Evolutionary conservation across 2,888 invertebrate genomes (phyloP).

Genomic region (Macrosoma leucophasiata): DNA sequence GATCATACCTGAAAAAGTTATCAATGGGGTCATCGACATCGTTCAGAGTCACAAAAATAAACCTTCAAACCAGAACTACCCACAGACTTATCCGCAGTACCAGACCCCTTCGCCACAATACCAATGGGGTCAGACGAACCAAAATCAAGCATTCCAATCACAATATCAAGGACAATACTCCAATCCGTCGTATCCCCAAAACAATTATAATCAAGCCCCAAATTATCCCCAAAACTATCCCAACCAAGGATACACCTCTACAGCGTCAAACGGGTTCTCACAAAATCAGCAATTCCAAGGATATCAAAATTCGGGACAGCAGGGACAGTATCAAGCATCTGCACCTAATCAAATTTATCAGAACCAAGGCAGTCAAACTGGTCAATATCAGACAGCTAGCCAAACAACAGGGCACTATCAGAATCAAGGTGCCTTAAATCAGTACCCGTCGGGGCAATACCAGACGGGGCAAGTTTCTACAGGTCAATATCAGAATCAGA

Average conservation of each 20-base stretch:
- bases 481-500: slow-evolving; percentile 2
- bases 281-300: slow-evolving; percentile 5
- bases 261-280: slow-evolving; percentile 16
- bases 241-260: slow-evolving; percentile 18
- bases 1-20: slow-evolving; percentile 60
- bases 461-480: slow-evolving; percentile 12
- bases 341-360: too few species aligned
- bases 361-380: slow-evolving; percentile 13
- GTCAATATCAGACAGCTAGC: slow-evolving; percentile 15
- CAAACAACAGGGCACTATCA: slow-evolving; percentile 18
- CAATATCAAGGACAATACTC: slow-evolving; percentile 33
- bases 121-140: slow-evolving; percentile 37
- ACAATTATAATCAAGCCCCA: slow-evolving; percentile 31
- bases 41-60: slow-evolving; percentile 63
- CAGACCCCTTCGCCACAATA: slow-evolving; percentile 35
- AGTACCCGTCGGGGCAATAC: slow-evolving; percentile 5
- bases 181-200: slow-evolving; percentile 34
- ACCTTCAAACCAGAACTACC: slow-evolving; percentile 28
- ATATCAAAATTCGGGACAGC: slow-evolving; percentile 14
- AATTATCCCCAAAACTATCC: slow-evolving; percentile 27
- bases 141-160: slow-evolving; percentile 31
- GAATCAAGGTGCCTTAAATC: slow-evolving; percentile 3
- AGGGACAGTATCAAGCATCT: slow-evolving; percentile 26
- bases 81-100: slow-evolving; percentile 23
- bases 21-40: slow-evolving; percentile 64